A percentile compares a stretch with the other conserved stretches of the same genome.
These are phyloP conservation scores for Tetramorium bicarinatum DNA, from an alignment of 2,888 invertebrate genomes.

Conservation along the genomic window DNA sequence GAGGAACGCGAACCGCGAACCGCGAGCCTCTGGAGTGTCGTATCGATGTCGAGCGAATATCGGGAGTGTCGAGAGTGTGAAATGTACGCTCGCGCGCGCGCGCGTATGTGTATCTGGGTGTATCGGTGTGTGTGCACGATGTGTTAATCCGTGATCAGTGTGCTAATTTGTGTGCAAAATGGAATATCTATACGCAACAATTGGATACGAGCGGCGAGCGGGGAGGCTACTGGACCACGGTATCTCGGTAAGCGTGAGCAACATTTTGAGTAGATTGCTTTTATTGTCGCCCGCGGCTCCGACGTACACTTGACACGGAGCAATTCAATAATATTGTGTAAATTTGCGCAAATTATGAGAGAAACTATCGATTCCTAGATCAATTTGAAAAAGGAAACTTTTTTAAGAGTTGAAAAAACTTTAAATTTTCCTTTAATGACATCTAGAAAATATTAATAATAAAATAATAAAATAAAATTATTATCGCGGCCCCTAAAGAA, in stretches of 20 bases:
- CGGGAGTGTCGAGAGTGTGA: not conserved
- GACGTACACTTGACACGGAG: not conserved
- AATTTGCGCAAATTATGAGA: not conserved
- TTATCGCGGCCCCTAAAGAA: too few species aligned
- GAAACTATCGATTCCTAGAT: not conserved
- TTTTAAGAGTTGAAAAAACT: not conserved
- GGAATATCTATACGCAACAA: conserved; percentile 19
- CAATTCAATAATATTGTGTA: not conserved
- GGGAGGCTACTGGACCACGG: not conserved
- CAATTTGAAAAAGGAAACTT: too few species aligned
- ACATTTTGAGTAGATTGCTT: conserved; percentile 15
- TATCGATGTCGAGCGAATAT: not conserved
- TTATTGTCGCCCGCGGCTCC: not conserved
- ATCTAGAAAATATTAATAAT: too few species aligned
- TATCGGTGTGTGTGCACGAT: not conserved
- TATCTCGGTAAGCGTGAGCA: conserved; percentile 14
- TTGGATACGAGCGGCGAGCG: conserved; percentile 8
- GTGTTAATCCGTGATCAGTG: conserved; percentile 8
- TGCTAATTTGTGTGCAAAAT: conserved; percentile 29
- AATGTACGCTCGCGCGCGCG: not conserved
- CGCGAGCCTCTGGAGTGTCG: not conserved
- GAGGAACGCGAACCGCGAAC: not conserved
- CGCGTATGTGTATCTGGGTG: not conserved
- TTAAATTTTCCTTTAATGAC: too few species aligned
- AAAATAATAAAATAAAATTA: too few species aligned